A percentile compares a stretch with the other conserved stretches of the same genome.
Conservation (phyloP, 2,888 invertebrate species). For the Drosophila bunnanda region DNA sequence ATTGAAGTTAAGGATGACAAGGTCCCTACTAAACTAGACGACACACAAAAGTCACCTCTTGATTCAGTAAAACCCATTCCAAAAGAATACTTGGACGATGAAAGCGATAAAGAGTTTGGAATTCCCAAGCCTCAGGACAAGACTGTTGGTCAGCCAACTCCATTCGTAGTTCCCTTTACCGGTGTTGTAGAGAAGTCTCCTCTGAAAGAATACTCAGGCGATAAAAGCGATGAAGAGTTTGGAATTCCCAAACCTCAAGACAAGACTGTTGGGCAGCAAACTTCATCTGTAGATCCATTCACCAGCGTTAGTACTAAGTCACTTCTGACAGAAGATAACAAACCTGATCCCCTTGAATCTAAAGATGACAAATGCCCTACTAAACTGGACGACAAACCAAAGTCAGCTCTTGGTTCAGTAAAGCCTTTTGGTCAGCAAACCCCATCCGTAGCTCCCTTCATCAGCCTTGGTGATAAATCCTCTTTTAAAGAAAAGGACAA, state of each 20-base stretch:
- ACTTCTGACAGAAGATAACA: not conserved
- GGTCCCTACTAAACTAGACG: slow-evolving; percentile 9
- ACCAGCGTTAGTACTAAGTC: not conserved
- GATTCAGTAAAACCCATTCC: not conserved
- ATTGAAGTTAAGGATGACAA: slow-evolving; percentile 3
- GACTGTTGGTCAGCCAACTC: not conserved
- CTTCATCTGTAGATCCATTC: not conserved
- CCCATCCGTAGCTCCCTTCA: not conserved
- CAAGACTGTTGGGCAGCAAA: not conserved
- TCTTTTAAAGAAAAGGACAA: not conserved
- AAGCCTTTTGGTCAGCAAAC: not conserved
- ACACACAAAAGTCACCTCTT: slow-evolving; percentile 19
- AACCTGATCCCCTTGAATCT: no score
- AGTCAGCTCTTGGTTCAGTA: not conserved
- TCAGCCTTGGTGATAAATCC: not conserved
- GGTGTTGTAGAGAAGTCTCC: not conserved
- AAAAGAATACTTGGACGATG: slow-evolving; percentile 19
- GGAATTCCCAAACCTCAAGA: not conserved
- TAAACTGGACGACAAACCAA: not conserved
- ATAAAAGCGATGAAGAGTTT: slow-evolving; percentile 23
- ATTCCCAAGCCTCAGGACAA: slow-evolving; percentile 1
- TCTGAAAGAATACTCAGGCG: slow-evolving; percentile 17
- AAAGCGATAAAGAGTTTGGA: slow-evolving; percentile 16
- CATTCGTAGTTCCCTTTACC: not conserved
- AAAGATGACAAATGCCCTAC: slow-evolving; percentile 17